Evolutionary conservation across 2,113 vertebrate species (phyloP), one percentile per base, ranked within the genome.

Genomic region (Nycticorax nycticorax): DNA sequence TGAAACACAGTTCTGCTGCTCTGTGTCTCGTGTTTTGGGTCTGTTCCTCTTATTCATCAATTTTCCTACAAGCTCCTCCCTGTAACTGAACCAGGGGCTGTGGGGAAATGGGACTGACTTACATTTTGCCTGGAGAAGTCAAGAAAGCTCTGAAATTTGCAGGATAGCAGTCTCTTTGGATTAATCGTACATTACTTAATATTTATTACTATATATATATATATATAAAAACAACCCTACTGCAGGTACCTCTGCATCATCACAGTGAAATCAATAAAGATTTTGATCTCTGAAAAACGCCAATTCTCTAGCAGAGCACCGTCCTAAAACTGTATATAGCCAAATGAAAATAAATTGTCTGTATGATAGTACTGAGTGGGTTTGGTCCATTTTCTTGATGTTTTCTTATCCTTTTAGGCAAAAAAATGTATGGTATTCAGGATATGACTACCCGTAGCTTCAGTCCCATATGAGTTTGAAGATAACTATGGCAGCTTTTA

Each of bases 1-100:
- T 9, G 39, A 11, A 45, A 13, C 10, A 5, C 53, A 2, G 2
- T 4, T 13, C 71, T 45, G 47, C 28, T 24, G 0, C 43, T 60
- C 35, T 16, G 14, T 1, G 2, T 8, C 27, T 14, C 6, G 0
- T 4, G 7, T 2, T 39, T 47, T 8, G 32, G 8, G 37, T 16
- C 52, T n/a, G 35, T 22, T 21, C 48, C 27, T n/a, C 19, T 33
- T 28, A 19, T 3, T 21, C 27, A 0, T 18, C 10, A 6, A 1
- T 48, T 64, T 28, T 45, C 32, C 33, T 26, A 1, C 4, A 6
- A 28, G 8, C 37, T 52, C 33, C n/a, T 74, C 19, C 30, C 37
- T 12, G 28, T 13, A 8, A 6, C 15, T 6, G 16, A 15, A 5
- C 43, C 33, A 4, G 22, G 32, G 13, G 16, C 12, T 41, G 17